Base-by-base conservation (phyloP, 2,797 vertebrate species). In the Acanthurus tractus region DNA sequence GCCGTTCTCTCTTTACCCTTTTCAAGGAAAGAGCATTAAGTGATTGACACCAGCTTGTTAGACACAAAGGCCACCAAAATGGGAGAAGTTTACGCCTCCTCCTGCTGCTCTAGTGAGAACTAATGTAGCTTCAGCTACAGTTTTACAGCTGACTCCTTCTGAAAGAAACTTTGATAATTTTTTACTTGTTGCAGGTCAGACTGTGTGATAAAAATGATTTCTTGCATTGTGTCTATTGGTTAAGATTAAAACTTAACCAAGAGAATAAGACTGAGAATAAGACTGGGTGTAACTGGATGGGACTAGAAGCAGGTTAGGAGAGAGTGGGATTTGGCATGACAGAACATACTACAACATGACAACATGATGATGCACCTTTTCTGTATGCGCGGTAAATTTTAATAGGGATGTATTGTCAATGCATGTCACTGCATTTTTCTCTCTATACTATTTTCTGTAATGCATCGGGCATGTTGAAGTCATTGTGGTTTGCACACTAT, bases 21-120 rank as follows among this genome's bases (percentile, higher is more conserved):
- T 86, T 76, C 70, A 84, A 81, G 74, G 59, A 59, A 63, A 80
- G 82, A 78, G 22, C 61, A 53, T 36, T 62, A 82, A 73, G 89
- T 88, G 86, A 90, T 93, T 93, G 88, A 94, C 93, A 92, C 93
- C 79, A 81, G 53, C 83, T 68, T 91, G 93, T 89, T 77, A 93
- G 90, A 84, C 74, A 79, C 80, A 78, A 71, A 73, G 70, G 74
- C 74, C 81, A 81, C 75, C 63, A 70, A 62, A 75, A 81, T 73
- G 69, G 63, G 66, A 76, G 63, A 82, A 5, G 65, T 79, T 91
- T 65, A 79, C 82, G 20, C 82, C 81, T 85, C 49, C 53, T 29
- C 42, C 59, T 53, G 59, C 63, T 57, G 22, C 15, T 54, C 7
- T 53, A 29, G 6, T 34, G 0, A 45, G 48, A n/a, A 80, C 49